Evolutionary conservation across 2,797 vertebrate species (phyloP), one percentile per base, ranked within the genome.

Genomic region (Acanthornis magna): DNA sequence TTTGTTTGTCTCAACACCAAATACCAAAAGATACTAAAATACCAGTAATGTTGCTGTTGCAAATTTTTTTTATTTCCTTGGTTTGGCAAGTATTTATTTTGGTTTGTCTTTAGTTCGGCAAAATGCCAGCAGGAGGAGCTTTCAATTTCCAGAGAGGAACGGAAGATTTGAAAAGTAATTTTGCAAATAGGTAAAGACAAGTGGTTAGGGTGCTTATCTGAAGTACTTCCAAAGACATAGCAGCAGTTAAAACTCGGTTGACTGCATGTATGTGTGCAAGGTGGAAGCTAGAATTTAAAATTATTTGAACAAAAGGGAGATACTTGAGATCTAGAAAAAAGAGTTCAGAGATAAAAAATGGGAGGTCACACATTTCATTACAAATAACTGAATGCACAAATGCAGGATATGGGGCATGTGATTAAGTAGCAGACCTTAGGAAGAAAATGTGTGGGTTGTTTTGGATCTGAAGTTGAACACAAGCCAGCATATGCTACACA

Each of bases 91-190:
- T 85, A n/a, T 43, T 85, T 70, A 16, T 81, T 91, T 91, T 72
- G 30, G 10, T 40, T 79, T 86, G 21, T 53, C 53, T 78, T 79
- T n/a, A 75, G 43, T 86, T 88, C 18, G 7, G 8, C 19, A 15
- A 29, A 88, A 79, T 43, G 40, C 90, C 88, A 84, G 73, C 83
- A 95, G 94, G 95, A 96, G 91, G 91, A 96, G 85, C 71, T 81
- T 93, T 78, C 40, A 12, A n/a, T 68, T 94, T 88, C 51, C 45
- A 61, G 58, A 58, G 61, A 17, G 45, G 45, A 87, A 48, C 27
- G 20, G 29, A 27, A 51, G 8, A 42, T n/a, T 23, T 38, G 48
- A 61, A 16, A 14, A 51, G 29, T 29, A 57, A 10, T 68, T 88
- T 57, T 48, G 63, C 48, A 76, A 26, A 51, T 53, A 40, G 42